Conservation (phyloP, 2,113 vertebrate genomes). For the Toxostoma redivivum region DNA sequence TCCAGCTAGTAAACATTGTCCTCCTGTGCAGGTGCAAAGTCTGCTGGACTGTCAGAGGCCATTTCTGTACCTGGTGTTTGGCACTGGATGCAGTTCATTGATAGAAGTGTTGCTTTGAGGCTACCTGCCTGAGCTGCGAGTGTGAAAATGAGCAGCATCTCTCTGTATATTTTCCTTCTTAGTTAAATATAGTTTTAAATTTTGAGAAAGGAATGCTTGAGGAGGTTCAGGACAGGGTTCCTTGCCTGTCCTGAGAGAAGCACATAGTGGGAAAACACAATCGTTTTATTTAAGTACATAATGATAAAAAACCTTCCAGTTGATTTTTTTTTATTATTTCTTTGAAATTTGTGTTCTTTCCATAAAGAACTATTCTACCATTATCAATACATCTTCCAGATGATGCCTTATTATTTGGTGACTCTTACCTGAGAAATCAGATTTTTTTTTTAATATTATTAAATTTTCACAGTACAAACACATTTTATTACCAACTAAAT, state of each 20-base stretch:
- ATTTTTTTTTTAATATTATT: background rate
- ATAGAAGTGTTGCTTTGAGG: background rate
- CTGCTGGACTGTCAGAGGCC: background rate
- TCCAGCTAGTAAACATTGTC: fast-evolving
- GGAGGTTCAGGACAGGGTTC: background rate
- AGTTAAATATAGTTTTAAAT: background rate
- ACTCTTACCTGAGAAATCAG: background rate
- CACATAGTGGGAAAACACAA: background rate
- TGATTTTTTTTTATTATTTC: background rate
- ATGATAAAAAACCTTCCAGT: background rate
- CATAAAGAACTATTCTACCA: background rate
- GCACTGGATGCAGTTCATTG: background rate
- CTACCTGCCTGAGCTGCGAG: background rate
- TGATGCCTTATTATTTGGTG: background rate
- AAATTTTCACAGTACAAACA: background rate
- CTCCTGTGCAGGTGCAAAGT: background rate
- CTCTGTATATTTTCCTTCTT: background rate
- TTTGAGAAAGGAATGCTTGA: background rate
- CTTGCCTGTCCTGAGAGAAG: background rate
- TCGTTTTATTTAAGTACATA: background rate
- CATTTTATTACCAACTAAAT: background rate
- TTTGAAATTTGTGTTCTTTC: background rate
- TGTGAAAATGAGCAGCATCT: background rate
- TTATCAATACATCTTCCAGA: background rate
- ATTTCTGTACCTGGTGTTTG: fast-evolving